Conservation (phyloP, 2,888 invertebrate genomes). For the Nomada ferruginata region DNA sequence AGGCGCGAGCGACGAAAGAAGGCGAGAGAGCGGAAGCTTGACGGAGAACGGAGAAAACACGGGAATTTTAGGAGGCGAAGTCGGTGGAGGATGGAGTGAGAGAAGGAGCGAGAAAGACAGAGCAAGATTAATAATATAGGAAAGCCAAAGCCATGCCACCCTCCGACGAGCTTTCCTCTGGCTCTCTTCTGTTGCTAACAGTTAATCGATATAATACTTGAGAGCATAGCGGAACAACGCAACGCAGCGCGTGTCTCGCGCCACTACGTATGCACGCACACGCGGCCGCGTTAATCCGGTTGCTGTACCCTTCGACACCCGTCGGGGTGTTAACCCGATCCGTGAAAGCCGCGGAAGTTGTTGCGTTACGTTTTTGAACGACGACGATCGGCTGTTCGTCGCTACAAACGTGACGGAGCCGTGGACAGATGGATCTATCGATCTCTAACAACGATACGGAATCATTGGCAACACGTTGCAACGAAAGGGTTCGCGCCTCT, state of each 20-base stretch:
- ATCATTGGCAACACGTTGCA: no score
- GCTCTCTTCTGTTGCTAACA: conserved; percentile 84
- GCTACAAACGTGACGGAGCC: no score
- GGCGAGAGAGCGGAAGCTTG: no score
- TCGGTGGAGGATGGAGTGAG: background rate
- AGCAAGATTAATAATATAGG: conserved; percentile 83
- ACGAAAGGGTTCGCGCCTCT: no score
- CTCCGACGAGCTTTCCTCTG: conserved; percentile 79
- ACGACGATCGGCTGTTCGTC: no score
- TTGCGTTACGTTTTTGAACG: no score
- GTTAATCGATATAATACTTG: conserved; percentile 84
- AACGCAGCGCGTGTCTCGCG: conserved; percentile 57
- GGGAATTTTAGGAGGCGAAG: background rate
- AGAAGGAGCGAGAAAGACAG: conserved; percentile 3
- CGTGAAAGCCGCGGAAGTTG: background rate
- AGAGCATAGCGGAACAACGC: conserved; percentile 78
- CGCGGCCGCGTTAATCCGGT: conserved; percentile 11
- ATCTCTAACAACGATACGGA: no score
- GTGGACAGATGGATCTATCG: no score
- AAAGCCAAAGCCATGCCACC: conserved; percentile 81
- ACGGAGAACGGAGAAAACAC: background rate
- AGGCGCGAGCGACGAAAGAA: background rate
- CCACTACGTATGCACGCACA: conserved; percentile 51
- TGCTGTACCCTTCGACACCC: background rate
- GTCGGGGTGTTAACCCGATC: background rate